phyloP scores from a whole-genome alignment of 2,113 vertebrate species.

The Phainopepla nitens region DNA sequence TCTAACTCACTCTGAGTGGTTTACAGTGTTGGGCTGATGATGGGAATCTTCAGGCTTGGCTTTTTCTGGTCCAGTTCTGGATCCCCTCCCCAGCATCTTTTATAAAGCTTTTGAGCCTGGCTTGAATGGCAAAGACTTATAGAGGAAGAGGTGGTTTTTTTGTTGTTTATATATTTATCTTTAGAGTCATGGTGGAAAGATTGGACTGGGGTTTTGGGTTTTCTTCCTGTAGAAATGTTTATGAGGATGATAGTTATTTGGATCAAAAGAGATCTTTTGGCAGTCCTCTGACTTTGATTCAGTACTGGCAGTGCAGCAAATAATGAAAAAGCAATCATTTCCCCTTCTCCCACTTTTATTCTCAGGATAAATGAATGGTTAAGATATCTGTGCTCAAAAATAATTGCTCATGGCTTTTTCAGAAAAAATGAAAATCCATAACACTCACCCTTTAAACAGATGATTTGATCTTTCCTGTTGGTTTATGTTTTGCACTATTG shows the following conservation, averaged over 20 bases:
- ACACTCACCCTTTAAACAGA: background rate
- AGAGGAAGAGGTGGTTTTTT: background rate
- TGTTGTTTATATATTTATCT: background rate
- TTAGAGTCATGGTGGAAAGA: background rate
- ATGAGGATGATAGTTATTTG: background rate
- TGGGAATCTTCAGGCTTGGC: background rate
- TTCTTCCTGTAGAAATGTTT: conserved; percentile 2
- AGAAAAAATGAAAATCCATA: background rate
- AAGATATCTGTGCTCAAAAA: conserved; percentile 2
- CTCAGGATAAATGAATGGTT: background rate
- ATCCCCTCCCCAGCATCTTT: background rate
- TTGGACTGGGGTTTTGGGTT: background rate
- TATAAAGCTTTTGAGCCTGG: background rate
- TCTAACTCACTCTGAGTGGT: background rate
- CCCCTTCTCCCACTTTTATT: background rate
- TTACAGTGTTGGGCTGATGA: background rate
- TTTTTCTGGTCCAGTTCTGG: background rate
- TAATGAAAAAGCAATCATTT: conserved; percentile 19
- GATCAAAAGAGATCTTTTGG: conserved; percentile 27
- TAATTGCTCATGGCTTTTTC: background rate
- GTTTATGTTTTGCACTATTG: background rate
- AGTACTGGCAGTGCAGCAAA: background rate
- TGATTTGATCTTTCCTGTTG: background rate
- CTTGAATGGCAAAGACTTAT: background rate
- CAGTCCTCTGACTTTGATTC: conserved; percentile 8